A percentile compares a stretch with the other conserved stretches of the same genome.
These are phyloP conservation scores for Marmota monax DNA, from an alignment of 2,113 vertebrate genomes.

Conservation along the genomic window DNA sequence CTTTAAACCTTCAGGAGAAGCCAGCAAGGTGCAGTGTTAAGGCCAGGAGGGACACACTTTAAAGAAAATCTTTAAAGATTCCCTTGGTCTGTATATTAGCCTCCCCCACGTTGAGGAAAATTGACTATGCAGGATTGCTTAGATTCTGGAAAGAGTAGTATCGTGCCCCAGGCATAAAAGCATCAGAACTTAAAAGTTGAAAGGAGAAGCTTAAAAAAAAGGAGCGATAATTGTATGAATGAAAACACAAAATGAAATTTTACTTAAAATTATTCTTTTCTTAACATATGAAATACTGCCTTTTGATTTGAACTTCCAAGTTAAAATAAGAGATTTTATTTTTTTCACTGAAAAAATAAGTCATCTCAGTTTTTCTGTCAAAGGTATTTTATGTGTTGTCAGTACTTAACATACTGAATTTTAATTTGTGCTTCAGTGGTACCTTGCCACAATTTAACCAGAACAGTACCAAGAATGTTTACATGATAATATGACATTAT, in stretches of 20 bases:
- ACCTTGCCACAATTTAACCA: not conserved
- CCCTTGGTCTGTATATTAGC: not conserved
- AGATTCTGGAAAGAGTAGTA: conserved; percentile 15
- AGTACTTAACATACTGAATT: not conserved
- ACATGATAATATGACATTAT: not conserved
- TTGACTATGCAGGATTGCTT: not conserved
- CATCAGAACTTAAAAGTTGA: conserved; percentile 2
- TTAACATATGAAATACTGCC: conserved; percentile 6
- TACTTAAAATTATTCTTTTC: conserved; percentile 37
- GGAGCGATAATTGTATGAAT: not conserved
- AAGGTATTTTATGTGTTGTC: not conserved
- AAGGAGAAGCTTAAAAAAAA: not conserved
- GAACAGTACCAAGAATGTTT: not conserved
- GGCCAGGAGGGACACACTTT: not conserved
- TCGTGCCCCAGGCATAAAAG: not conserved
- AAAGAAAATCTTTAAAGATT: conserved; percentile 39
- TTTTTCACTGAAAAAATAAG: not conserved
- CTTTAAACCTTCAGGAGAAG: not conserved
- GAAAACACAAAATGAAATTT: conserved; percentile 38
- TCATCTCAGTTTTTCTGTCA: not conserved
- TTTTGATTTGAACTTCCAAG: not conserved
- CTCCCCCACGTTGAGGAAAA: not conserved
- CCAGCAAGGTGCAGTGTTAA: not conserved
- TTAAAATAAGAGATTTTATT: conserved; percentile 24
- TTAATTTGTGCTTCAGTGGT: not conserved